A percentile compares a stretch with the other conserved stretches of the same genome.
phyloP scores from a whole-genome alignment of 2,113 vertebrate genomes.

The Dasyurus viverrinus region DNA sequence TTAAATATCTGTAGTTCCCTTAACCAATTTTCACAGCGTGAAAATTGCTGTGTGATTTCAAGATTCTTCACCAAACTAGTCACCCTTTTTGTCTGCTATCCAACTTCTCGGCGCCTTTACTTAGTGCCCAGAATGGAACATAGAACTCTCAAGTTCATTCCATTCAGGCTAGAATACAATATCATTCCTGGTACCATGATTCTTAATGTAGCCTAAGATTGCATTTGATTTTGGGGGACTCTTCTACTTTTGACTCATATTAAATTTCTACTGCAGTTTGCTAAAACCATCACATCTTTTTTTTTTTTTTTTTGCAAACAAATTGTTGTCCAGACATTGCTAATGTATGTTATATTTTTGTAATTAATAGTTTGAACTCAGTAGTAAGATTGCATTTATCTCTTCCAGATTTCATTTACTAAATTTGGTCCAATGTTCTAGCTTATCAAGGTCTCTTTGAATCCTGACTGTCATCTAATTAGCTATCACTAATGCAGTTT shows the following conservation, averaged over 20 bases:
- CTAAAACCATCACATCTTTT: background rate
- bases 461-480: background rate
- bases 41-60: background rate
- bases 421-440: background rate
- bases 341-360: background rate
- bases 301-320: background rate
- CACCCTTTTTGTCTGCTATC: background rate
- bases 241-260: background rate
- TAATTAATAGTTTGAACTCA: background rate
- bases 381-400: background rate
- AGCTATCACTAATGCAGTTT: background rate
- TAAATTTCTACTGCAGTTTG: background rate
- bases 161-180: background rate
- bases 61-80: background rate
- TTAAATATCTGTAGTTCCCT: background rate
- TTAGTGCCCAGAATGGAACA: background rate
- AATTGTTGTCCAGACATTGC: background rate
- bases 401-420: background rate
- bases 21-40: background rate
- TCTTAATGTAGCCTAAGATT: background rate
- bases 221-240: background rate
- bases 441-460: background rate
- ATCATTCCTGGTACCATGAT: background rate
- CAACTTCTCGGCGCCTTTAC: background rate
- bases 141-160: background rate